A percentile compares a stretch with the other conserved stretches of the same genome.
phyloP scores from a whole-genome alignment of 1,140 invertebrate genomes.

The Drosophila lowei region DNA sequence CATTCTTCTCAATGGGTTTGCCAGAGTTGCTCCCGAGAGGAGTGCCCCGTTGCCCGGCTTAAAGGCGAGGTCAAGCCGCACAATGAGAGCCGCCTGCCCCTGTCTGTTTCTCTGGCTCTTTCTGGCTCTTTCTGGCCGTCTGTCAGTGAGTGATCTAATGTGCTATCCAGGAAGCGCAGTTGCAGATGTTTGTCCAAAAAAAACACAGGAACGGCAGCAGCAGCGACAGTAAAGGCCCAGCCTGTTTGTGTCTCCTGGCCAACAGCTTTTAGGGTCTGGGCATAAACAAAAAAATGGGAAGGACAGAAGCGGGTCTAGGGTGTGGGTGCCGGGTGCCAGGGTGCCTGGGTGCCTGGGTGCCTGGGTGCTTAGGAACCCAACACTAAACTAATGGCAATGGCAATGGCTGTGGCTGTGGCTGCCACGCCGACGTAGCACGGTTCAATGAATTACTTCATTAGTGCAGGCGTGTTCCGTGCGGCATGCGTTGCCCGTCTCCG shows the following conservation, averaged over 20 bases:
- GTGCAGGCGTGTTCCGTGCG: constrained; percentile 73
- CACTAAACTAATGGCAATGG: constrained; percentile 71
- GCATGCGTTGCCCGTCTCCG: constrained; percentile 53
- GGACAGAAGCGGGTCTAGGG: constrained; percentile 2
- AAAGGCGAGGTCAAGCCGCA: constrained; percentile 64
- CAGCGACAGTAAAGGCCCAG: not conserved
- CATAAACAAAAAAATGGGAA: constrained; percentile 22
- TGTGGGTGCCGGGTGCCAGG: constrained; percentile 38
- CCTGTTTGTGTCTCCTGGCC: not conserved
- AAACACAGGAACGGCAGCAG: constrained; percentile 12
- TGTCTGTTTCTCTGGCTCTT: constrained; percentile 1
- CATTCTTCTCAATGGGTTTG: constrained; percentile 71
- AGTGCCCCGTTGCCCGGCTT: constrained; percentile 29
- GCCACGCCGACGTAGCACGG: constrained; percentile 66
- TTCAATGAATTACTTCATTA: constrained; percentile 83
- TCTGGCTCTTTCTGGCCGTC: constrained; percentile 7
- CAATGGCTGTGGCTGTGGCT: not conserved
- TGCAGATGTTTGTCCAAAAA: constrained; percentile 58
- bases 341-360: constrained; percentile 12
- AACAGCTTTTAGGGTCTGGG: constrained; percentile 13
- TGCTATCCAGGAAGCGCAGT: constrained; percentile 62
- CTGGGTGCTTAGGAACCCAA: constrained; percentile 35
- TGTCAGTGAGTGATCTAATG: constrained; percentile 70
- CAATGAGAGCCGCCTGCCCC: constrained; percentile 4
- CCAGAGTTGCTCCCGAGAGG: constrained; percentile 37